phyloP scores from a whole-genome alignment of 2,113 vertebrate species.

The Craseonycteris thonglongyai region DNA sequence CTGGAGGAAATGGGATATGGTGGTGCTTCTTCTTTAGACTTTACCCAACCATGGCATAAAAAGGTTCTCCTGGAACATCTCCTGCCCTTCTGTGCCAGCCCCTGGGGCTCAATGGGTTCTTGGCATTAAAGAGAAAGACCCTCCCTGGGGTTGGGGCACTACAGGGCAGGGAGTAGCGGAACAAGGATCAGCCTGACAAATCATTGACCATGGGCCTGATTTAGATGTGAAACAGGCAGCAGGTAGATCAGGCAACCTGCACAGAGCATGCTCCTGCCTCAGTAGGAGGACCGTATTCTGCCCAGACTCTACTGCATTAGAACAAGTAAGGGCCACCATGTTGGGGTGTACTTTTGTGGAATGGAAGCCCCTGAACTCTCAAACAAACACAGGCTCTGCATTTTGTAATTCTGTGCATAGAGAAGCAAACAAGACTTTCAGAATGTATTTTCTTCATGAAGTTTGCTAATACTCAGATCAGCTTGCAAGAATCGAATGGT shows the following conservation, averaged over 20 bases:
- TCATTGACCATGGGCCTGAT: too few relatives aligned
- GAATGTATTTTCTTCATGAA: background rate
- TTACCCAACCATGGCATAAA: background rate
- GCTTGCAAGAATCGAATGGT: background rate
- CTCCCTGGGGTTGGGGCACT: background rate
- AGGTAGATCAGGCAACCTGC: background rate
- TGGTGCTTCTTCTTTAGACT: background rate
- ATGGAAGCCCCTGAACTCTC: background rate
- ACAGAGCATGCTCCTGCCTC: accelerated
- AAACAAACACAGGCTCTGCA: background rate
- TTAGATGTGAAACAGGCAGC: background rate
- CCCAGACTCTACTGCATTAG: background rate
- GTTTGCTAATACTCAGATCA: background rate
- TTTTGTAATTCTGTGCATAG: background rate
- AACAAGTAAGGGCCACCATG: background rate
- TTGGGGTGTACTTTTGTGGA: background rate
- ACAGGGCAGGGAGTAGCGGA: background rate
- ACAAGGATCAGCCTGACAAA: background rate
- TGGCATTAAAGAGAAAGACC: background rate
- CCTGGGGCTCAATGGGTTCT: background rate
- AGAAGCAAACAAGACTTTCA: background rate
- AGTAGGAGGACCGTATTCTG: background rate
- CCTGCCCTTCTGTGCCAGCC: background rate
- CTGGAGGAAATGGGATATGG: background rate
- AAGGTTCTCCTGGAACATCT: background rate